These are phyloP conservation scores for Pyralis farinalis DNA, from an alignment of 2,888 invertebrate species.

Conservation along the genomic window DNA sequence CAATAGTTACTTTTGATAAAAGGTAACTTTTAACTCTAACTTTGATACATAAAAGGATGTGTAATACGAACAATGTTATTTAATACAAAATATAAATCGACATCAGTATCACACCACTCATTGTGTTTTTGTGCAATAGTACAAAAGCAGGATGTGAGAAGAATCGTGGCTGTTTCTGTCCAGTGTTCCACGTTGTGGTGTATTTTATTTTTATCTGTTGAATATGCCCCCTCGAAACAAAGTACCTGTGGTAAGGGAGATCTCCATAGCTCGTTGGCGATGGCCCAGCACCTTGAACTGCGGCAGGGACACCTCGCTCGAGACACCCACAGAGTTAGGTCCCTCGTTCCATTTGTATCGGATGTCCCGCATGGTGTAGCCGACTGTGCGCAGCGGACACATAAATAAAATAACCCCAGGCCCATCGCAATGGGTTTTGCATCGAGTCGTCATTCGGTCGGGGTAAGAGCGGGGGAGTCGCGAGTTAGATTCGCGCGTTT, in stretches of 20 bases:
- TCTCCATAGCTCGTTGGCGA: conserved; percentile 97
- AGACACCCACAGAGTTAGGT: conserved; percentile 96
- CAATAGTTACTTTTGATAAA: background rate
- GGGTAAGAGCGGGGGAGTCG: conserved; percentile 64
- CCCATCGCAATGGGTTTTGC: conserved; percentile 80
- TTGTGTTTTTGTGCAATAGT: conserved; percentile 72
- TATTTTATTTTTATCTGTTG: conserved; percentile 30
- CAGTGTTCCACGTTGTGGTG: conserved; percentile 68
- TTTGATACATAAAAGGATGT: background rate
- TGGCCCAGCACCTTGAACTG: conserved; percentile 99
- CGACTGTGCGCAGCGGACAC: conserved; percentile 88
- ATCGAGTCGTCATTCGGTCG: conserved; percentile 70
- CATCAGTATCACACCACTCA: conserved; percentile 60
- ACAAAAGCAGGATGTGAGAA: conserved; percentile 79
- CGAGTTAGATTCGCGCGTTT: conserved; percentile 64
- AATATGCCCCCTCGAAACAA: conserved; percentile 50
- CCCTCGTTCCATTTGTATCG: conserved; percentile 98
- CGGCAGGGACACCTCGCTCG: conserved; percentile 97
- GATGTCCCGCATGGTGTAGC: conserved; percentile 99
- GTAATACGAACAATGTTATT: background rate
- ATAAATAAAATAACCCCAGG: conserved; percentile 76
- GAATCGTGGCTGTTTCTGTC: conserved; percentile 72
- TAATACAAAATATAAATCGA: conserved; percentile 15
- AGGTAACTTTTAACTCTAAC: background rate
- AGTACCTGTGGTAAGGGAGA: conserved; percentile 97